Evolutionary conservation across 2,113 vertebrate genomes (phyloP), one percentile per base, ranked within the genome.

Genomic region (Crocuta crocuta): DNA sequence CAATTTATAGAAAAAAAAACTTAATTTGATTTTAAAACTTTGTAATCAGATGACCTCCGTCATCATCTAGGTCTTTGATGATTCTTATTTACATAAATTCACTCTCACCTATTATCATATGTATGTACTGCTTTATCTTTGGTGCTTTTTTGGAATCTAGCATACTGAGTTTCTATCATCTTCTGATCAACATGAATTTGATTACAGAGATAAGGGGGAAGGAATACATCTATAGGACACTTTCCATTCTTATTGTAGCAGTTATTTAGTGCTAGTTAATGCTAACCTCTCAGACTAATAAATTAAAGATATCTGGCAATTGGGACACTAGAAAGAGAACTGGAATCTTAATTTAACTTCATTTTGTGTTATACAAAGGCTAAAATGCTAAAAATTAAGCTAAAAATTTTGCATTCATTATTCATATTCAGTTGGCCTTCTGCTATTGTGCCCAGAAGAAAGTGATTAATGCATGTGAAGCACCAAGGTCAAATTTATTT

Each of bases 401-500:
- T 94, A 90, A 96, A 90, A 90, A 2, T 58, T 74, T 73, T 73
- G 48, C 43, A 97, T 94, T 76, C 88, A 97, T 97, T 97, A 96
- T 97, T 97, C 95, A 97, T 95, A 94, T 21, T 78, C 68, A 84
- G 63, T 66, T 89, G 90, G 87, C 45, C 74, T 84, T 96, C 87
- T 86, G 65, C 74, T 63, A 6, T 35, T 92, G 43, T 95, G 74
- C 88, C 76, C 81, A 92, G 78, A 85, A 91, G 88, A 97, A 97
- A 83, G 85, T 93, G 94, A 97, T 97, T 93, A 97, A 98, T 91
- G 85, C 71, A 55, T 15, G 6, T 28, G 35, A 92, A 88, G 33
- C 39, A 26, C 74, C 92, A 98, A 98, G 97, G 96, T 98, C 96
- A 96, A 55, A 80, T 98, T 97, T 98, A 95, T 97, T 97, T 95